These are phyloP conservation scores for Lasius platythorax DNA, from an alignment of 2,888 invertebrate species.

Conservation along the genomic window DNA sequence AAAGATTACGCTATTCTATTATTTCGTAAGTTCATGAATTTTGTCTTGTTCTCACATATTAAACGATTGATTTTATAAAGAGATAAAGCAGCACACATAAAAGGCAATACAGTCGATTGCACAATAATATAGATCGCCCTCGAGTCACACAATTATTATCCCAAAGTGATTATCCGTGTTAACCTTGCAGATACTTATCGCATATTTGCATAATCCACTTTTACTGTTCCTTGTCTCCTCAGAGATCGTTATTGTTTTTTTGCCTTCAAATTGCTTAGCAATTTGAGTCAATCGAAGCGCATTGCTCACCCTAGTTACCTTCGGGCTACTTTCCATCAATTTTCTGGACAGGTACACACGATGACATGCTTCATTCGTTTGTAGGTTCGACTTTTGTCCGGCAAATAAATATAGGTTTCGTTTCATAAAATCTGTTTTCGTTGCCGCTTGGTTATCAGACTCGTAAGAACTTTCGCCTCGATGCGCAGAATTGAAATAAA, in stretches of 20 bases:
- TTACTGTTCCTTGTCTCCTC: not conserved
- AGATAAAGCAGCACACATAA: not conserved
- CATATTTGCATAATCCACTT: conserved; percentile 46
- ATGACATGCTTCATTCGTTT: conserved; percentile 44
- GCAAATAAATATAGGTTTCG: conserved; percentile 20
- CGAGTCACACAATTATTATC: not conserved
- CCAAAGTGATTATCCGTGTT: conserved; percentile 23
- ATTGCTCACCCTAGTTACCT: conserved; percentile 33
- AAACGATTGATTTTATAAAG: not conserved
- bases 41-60: not conserved
- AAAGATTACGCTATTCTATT: not conserved
- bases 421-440: conserved; percentile 39
- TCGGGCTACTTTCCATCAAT: conserved; percentile 60
- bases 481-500: not conserved
- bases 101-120: conserved; percentile 1
- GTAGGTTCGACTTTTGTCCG: conserved; percentile 43
- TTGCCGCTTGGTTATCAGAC: not conserved
- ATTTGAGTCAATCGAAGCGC: conserved; percentile 38
- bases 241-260: conserved; percentile 49
- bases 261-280: conserved; percentile 35
- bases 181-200: conserved; percentile 29
- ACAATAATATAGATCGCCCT: conserved; percentile 24
- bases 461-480: conserved; percentile 18
- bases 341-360: conserved; percentile 52
- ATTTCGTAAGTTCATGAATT: not conserved